Percentiles rank a stretch among this genome's conserved stretches.
These are phyloP conservation scores for Dasyprocta punctata DNA, from an alignment of 2,113 vertebrate genomes.

Conservation along the genomic window DNA sequence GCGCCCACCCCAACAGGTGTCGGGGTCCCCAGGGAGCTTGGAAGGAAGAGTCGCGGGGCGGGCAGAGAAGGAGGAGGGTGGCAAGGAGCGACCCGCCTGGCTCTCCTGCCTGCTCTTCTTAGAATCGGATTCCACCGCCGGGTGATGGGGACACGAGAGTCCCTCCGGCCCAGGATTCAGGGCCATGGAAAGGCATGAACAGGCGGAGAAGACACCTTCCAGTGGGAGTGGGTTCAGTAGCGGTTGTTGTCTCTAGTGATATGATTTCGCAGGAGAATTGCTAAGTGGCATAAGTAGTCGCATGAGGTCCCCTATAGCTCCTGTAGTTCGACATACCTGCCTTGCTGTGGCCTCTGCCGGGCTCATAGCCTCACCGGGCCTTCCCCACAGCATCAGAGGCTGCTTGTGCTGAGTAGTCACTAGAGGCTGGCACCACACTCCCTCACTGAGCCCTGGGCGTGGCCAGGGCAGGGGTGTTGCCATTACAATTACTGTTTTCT, in stretches of 20 bases:
- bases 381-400: neutral
- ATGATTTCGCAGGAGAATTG: neutral
- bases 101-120: neutral
- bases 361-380: rapidly evolving
- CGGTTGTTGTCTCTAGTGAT: neutral
- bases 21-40: neutral
- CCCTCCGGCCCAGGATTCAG: neutral
- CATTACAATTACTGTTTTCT: neutral
- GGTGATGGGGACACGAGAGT: neutral
- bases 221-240: neutral
- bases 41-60: neutral
- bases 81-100: neutral
- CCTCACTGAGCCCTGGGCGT: neutral
- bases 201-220: neutral
- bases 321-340: neutral
- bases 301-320: neutral
- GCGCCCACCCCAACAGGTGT: constrained; percentile 49
- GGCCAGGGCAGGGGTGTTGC: neutral
- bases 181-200: neutral
- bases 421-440: neutral
- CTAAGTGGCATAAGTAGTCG: neutral
- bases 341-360: neutral
- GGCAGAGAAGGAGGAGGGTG: neutral
- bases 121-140: neutral
- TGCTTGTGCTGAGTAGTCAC: neutral